Base-by-base conservation (phyloP, 2,888 invertebrate species). In the Malthinus seriepunctatus region DNA sequence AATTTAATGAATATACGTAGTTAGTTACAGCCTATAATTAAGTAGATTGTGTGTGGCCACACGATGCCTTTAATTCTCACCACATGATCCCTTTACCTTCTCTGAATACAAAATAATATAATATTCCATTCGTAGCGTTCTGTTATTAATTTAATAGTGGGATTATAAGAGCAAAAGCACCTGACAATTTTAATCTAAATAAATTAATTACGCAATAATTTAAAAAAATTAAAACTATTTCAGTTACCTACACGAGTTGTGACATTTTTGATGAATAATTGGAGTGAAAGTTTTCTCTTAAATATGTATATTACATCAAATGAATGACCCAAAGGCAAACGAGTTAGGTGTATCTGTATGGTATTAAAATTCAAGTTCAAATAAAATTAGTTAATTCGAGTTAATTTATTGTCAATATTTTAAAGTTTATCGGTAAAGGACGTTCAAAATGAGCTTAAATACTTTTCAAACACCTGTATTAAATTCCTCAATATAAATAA, bases 371-470 rank as follows among this genome's bases (percentile, higher is more conserved):
- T 32, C 44, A 63, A 67, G 66, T 65, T 65, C 67, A 67, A 70
- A 70, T 69, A 67, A 69, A 69, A 70, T 69, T 70, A 68, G 69
- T 70, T 69, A 71, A 70, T 68, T 67, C 63, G 62, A 51, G 23
- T 50, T 67, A 66, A 70, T 69, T 69, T 69, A 68, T 66, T 61
- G 64, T 58, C 60, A 57, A 67, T 65, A 65, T 65, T 68, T 69
- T 61, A 64, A 60, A 62, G 69, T 69, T 71, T 69, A 71, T 70
- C 64, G 68, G 65, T 69, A 70, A 71, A 71, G 70, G 71, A 63
- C 71, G 68, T 70, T 58, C 67, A 63, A 66, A 71, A 70, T 70
- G 68, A 66, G 64, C 67, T 69, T 67, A 66, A 63, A 62, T 59
- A 60, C 53, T 66, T 45, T 56, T 47, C 56, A 63, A 62, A 68